phyloP scores from a whole-genome alignment of 2,888 invertebrate genomes.

The Spilarctia lutea region DNA sequence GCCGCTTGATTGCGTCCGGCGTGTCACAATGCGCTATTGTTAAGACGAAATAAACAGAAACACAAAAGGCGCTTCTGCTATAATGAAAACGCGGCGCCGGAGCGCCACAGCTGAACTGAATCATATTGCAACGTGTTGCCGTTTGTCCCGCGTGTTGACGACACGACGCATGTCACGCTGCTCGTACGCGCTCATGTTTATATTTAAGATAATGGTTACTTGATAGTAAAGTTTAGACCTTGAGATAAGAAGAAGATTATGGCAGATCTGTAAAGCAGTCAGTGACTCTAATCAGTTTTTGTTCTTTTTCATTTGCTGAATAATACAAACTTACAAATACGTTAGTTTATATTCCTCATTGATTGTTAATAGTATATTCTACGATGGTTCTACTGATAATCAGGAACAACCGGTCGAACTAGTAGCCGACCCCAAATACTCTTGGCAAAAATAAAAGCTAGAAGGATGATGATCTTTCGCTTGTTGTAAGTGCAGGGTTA shows the following conservation, averaged over 20 bases:
- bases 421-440: too few species aligned
- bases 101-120: slow-evolving; percentile 31
- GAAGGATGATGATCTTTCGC: background rate
- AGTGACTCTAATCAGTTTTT: too few species aligned
- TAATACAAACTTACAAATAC: too few species aligned
- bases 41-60: slow-evolving; percentile 46
- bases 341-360: too few species aligned
- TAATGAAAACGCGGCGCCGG: slow-evolving; percentile 41
- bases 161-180: background rate
- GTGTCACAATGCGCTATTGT: slow-evolving; percentile 55
- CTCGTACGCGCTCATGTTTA: background rate
- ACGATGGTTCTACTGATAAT: too few species aligned
- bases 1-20: slow-evolving; percentile 45
- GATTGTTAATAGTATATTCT: too few species aligned
- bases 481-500: background rate
- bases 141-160: slow-evolving; percentile 8
- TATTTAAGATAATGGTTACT: background rate
- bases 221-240: background rate
- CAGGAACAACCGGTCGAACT: too few species aligned
- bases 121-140: slow-evolving; percentile 32
- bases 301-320: too few species aligned
- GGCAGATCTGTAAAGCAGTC: too few species aligned
- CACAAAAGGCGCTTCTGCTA: slow-evolving; percentile 47
- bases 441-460: too few species aligned
- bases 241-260: too few species aligned